phyloP scores from a whole-genome alignment of 37 sponge, comb jelly and placozoan species.

The Hexactinellida sp. region DNA sequence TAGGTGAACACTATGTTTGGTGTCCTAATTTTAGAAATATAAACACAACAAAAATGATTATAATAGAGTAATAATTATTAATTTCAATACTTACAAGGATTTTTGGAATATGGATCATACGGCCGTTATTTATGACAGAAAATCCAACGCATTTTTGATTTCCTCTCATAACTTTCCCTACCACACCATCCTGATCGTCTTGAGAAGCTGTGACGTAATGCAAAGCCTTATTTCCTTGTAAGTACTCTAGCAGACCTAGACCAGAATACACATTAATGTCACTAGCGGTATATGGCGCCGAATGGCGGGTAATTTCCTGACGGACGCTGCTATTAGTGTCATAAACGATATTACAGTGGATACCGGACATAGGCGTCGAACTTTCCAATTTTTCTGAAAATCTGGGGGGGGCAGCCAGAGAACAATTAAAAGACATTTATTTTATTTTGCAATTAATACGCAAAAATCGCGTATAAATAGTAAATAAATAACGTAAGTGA shows the following conservation, averaged over 20 bases:
- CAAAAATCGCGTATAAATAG: no score
- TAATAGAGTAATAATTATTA: background rate
- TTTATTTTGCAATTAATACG: no score
- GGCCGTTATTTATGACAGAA: background rate
- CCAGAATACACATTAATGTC: background rate
- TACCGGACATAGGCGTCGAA: no score
- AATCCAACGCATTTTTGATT: background rate
- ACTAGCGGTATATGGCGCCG: background rate
- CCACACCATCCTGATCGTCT: background rate
- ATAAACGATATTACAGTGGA: no score
- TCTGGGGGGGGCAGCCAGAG: no score
- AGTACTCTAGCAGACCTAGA: background rate
- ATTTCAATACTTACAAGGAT: background rate
- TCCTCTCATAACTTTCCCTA: background rate
- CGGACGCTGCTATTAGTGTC: no score
- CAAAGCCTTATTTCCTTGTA: background rate
- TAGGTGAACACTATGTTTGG: background rate
- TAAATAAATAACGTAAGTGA: no score
- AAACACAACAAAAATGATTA: background rate
- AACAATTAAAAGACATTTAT: no score
- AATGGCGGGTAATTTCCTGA: no score
- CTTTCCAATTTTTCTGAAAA: no score
- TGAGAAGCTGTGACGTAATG: slow-evolving; percentile 12
- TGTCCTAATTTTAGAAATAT: background rate
- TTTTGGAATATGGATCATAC: slow-evolving; percentile 10